These are phyloP conservation scores for Cerastoderma edule DNA, from an alignment of 2,888 invertebrate species.

Conservation along the genomic window DNA sequence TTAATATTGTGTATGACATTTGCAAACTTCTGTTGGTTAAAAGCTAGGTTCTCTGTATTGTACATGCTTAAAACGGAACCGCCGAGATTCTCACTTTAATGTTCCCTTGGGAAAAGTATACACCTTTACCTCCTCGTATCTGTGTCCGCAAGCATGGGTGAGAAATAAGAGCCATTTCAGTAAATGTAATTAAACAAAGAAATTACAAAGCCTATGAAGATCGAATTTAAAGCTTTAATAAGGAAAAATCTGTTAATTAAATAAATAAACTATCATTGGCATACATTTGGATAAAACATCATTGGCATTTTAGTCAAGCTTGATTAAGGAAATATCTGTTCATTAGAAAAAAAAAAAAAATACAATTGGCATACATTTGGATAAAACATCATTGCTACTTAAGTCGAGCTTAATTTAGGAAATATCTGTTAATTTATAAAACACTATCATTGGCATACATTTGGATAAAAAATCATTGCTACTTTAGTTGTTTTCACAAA, in stretches of 20 bases:
- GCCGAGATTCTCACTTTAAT: not conserved
- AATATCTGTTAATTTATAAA: no score
- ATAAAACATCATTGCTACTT: no score
- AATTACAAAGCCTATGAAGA: not conserved
- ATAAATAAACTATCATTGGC: no score
- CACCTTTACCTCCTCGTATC: not conserved
- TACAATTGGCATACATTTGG: no score
- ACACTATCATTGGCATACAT: no score
- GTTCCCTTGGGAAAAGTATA: not conserved
- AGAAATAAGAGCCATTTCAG: not conserved
- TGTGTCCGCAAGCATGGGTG: conserved; percentile 45
- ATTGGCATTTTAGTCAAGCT: no score
- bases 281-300: no score
- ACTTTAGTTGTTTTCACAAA: no score
- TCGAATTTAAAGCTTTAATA: no score
- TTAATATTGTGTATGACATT: conserved; percentile 81
- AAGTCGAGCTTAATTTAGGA: no score
- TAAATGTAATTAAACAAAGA: not conserved
- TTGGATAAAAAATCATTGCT: no score
- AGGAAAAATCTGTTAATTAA: not conserved
- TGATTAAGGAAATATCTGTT: not conserved
- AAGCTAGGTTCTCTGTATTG: conserved; percentile 70
- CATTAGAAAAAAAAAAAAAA: no score
- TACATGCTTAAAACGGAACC: conserved; percentile 28
- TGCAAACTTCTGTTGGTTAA: conserved; percentile 78